Conservation (phyloP, 92 coral and sea anemone species). For the Porites cylindrica region DNA sequence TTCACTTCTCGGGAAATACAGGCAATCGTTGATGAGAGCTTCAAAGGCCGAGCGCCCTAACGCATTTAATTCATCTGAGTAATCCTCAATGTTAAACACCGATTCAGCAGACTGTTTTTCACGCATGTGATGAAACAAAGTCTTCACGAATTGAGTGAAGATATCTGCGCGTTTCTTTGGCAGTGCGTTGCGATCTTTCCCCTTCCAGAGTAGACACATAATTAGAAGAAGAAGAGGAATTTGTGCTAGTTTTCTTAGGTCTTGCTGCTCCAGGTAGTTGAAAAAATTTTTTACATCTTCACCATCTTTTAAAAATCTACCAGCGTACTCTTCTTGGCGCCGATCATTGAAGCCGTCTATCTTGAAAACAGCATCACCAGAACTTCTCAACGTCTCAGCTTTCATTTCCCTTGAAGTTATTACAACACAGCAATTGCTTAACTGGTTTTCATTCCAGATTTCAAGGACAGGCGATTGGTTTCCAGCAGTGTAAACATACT, state of each 20-base stretch:
- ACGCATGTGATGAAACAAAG: background rate
- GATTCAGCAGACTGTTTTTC: background rate
- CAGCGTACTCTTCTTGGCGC: background rate
- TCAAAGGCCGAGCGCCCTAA: conserved; percentile 3
- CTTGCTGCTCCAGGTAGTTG: no score
- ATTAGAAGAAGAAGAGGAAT: conserved; percentile 21
- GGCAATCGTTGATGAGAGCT: background rate
- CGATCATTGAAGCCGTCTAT: background rate
- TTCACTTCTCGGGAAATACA: background rate
- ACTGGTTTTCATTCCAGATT: background rate
- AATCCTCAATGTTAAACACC: background rate
- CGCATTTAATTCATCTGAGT: background rate
- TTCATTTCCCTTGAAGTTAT: background rate
- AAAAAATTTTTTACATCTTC: background rate
- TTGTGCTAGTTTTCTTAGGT: background rate
- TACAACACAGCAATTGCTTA: background rate
- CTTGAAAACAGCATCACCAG: background rate
- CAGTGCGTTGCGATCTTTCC: background rate
- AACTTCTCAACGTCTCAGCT: background rate
- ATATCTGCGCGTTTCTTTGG: conserved; percentile 14
- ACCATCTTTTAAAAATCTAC: background rate
- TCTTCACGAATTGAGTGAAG: background rate
- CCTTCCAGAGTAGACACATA: background rate
- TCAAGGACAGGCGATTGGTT: conserved; percentile 3
- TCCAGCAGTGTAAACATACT: background rate